A percentile compares a stretch with the other conserved stretches of the same genome.
Evolutionary conservation across 1,140 invertebrate species (phyloP).

Genomic region (Brachionus asplanchnoidis): DNA sequence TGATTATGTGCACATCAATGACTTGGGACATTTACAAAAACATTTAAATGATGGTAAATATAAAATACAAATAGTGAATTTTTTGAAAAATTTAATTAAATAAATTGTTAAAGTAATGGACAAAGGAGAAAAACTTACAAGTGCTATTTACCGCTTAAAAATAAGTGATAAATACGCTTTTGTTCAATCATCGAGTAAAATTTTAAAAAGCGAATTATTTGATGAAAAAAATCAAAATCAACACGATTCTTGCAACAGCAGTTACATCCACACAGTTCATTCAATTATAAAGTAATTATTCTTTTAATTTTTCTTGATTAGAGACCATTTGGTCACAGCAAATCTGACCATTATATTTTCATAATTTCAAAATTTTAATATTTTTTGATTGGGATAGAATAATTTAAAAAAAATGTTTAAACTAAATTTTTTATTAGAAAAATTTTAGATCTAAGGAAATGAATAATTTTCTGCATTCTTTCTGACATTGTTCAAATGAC

Average conservation of each 20-base stretch:
- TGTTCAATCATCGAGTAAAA: constrained; percentile 24
- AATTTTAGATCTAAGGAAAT: too few species aligned
- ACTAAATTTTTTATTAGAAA: too few species aligned
- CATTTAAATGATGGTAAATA: constrained; percentile 35
- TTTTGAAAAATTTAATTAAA: too few species aligned
- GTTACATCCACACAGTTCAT: neutral
- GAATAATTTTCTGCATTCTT: too few species aligned
- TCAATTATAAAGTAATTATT: constrained; percentile 36
- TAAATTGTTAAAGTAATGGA: neutral
- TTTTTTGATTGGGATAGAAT: too few species aligned
- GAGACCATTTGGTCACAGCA: too few species aligned
- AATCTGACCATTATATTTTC: too few species aligned
- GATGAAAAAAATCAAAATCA: neutral
- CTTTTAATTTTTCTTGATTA: neutral
- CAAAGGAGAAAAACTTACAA: constrained; percentile 1
- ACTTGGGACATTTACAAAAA: constrained; percentile 23
- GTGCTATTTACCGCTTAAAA: constrained; percentile 26
- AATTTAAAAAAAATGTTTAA: too few species aligned
- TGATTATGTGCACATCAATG: constrained; percentile 36
- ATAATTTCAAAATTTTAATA: too few species aligned
- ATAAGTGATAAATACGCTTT: constrained; percentile 24
- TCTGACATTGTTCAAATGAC: too few species aligned
- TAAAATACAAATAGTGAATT: too few species aligned
- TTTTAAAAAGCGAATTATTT: neutral
- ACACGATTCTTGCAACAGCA: neutral